phyloP scores from a whole-genome alignment of 2,888 invertebrate genomes.

The Drosophila bunnanda region DNA sequence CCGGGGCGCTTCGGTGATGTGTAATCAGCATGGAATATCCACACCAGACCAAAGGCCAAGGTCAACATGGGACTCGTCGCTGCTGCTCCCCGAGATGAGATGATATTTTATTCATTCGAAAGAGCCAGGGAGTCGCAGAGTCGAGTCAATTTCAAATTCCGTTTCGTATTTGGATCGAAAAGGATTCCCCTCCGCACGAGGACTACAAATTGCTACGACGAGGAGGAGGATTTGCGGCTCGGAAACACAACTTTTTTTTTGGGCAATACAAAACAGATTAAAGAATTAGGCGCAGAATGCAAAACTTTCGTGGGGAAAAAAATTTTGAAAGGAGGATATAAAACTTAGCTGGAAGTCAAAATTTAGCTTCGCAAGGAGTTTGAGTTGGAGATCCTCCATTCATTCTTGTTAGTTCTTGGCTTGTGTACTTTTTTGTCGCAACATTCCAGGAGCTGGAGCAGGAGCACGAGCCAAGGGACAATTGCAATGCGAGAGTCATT shows the following conservation, averaged over 20 bases:
- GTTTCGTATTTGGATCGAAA: slow-evolving; percentile 47
- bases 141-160: slow-evolving; percentile 35
- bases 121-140: neutral
- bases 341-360: slow-evolving; percentile 76
- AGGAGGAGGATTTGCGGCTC: slow-evolving; percentile 15
- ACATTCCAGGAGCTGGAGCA: slow-evolving; percentile 28
- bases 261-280: slow-evolving; percentile 67
- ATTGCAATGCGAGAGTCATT: slow-evolving; percentile 79
- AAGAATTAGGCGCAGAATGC: slow-evolving; percentile 41
- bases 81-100: slow-evolving; percentile 48
- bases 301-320: slow-evolving; percentile 29
- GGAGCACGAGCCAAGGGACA: slow-evolving; percentile 47
- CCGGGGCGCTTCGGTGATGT: slow-evolving; percentile 23
- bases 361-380: slow-evolving; percentile 62
- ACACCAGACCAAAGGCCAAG: slow-evolving; percentile 56
- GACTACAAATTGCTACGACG: slow-evolving; percentile 16
- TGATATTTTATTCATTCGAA: slow-evolving; percentile 66
- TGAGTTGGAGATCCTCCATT: slow-evolving; percentile 42
- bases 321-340: slow-evolving; percentile 49
- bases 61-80: slow-evolving; percentile 64
- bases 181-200: slow-evolving; percentile 20
- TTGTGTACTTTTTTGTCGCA: slow-evolving; percentile 53
- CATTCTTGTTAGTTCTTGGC: slow-evolving; percentile 45
- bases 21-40: slow-evolving; percentile 65
- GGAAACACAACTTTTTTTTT: slow-evolving; percentile 36